phyloP scores from a whole-genome alignment of 2,113 vertebrate species.

The Ophiodon elongatus region DNA sequence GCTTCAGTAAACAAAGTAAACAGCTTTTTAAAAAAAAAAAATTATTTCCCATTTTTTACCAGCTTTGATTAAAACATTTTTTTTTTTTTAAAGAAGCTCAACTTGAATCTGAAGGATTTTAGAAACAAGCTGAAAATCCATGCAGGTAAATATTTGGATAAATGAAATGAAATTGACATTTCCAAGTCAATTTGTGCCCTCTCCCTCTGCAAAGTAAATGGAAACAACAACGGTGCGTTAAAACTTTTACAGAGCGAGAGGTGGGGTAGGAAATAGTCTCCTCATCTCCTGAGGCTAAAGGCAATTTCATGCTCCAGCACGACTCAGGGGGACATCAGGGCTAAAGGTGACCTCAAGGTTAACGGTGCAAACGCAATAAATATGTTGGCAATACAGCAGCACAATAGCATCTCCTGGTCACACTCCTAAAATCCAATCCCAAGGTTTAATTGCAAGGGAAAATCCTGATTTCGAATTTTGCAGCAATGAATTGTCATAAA shows the following conservation, averaged over 20 bases:
- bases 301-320: slow-evolving; percentile 80
- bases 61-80: background rate
- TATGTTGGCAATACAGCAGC: slow-evolving; percentile 38
- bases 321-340: slow-evolving; percentile 52
- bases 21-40: slow-evolving; percentile 40
- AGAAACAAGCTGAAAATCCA: background rate
- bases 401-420: slow-evolving; percentile 35
- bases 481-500: background rate
- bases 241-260: slow-evolving; percentile 42
- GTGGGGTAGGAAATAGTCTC: slow-evolving; percentile 38
- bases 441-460: slow-evolving; percentile 19
- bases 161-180: slow-evolving; percentile 34
- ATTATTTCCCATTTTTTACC: slow-evolving; percentile 13
- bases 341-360: slow-evolving; percentile 76
- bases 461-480: slow-evolving; percentile 15
- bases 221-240: slow-evolving; percentile 10
- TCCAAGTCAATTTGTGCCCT: slow-evolving; percentile 29
- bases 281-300: slow-evolving; percentile 71
- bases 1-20: slow-evolving; percentile 50
- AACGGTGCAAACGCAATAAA: slow-evolving; percentile 64
- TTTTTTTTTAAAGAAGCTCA: background rate
- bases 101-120: slow-evolving; percentile 13
- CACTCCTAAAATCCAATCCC: slow-evolving; percentile 20
- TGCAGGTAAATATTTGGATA: slow-evolving; percentile 20
- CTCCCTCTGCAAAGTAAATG: slow-evolving; percentile 43